Conservation (phyloP, 2,888 invertebrate genomes). For the Hirtodrosophila cameraria region DNA sequence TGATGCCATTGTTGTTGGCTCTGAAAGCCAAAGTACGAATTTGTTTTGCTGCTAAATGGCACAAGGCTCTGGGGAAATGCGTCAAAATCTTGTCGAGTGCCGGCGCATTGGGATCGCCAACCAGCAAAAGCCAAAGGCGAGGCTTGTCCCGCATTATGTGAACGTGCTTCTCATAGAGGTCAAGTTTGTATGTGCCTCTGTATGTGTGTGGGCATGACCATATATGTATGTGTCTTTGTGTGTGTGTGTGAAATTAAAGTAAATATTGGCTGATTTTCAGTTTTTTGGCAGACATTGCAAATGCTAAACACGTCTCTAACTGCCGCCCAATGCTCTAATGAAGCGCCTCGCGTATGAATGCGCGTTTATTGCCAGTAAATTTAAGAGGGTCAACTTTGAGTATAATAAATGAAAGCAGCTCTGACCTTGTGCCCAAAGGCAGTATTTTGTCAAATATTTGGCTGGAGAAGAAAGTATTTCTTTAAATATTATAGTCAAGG, state of each 20-base stretch:
- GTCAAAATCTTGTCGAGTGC: slow-evolving; percentile 73
- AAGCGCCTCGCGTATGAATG: slow-evolving; percentile 38
- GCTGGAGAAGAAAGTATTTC: background rate
- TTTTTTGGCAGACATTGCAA: slow-evolving; percentile 23
- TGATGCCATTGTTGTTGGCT: slow-evolving; percentile 20
- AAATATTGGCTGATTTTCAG: slow-evolving; percentile 62
- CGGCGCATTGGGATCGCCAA: slow-evolving; percentile 54
- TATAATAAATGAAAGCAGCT: slow-evolving; percentile 28
- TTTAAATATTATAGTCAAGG: too few relatives aligned
- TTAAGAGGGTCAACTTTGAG: slow-evolving; percentile 12
- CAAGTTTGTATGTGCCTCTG: slow-evolving; percentile 37
- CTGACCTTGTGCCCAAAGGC: slow-evolving; percentile 38
- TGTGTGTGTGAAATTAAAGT: slow-evolving; percentile 46
- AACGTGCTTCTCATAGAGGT: slow-evolving; percentile 43
- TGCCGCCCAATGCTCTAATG: slow-evolving; percentile 53
- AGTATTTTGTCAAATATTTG: too few relatives aligned
- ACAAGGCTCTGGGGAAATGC: slow-evolving; percentile 78
- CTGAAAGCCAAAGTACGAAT: slow-evolving; percentile 69
- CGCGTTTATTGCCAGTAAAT: slow-evolving; percentile 38
- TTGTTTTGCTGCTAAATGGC: slow-evolving; percentile 78
- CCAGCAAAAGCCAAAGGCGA: slow-evolving; percentile 8
- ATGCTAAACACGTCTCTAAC: slow-evolving; percentile 62
- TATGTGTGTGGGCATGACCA: slow-evolving; percentile 16
- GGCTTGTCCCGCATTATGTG: slow-evolving; percentile 15
- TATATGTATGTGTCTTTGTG: too few relatives aligned